phyloP scores from a whole-genome alignment of 2,797 vertebrate genomes.

The Enteromius argenteus region DNA sequence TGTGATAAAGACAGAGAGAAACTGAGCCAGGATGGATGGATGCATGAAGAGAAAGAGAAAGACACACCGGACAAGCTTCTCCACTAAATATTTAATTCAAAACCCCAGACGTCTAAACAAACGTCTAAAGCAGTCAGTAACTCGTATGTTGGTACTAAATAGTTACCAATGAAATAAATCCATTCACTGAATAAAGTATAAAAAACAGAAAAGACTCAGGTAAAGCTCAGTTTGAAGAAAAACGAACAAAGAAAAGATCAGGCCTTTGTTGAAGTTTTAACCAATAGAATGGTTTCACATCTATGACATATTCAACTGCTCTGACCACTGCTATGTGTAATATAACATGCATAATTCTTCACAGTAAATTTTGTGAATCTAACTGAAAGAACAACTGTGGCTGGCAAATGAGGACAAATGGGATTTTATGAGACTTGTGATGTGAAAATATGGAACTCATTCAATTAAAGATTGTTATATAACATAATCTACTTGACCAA shows the following conservation, averaged over 20 bases:
- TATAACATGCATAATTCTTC: background rate
- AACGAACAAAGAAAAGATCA: background rate
- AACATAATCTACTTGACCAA: constrained; percentile 70
- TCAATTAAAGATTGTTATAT: constrained; percentile 48
- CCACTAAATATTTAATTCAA: constrained; percentile 33
- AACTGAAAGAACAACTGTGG: background rate
- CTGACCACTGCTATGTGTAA: background rate
- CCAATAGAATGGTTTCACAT: background rate
- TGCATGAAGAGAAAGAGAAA: constrained; percentile 52
- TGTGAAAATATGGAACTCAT: constrained; percentile 43
- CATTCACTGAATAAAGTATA: constrained; percentile 1
- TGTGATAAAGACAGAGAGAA: constrained; percentile 72
- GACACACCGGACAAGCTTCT: constrained; percentile 31
- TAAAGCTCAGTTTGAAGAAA: background rate
- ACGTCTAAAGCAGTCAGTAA: constrained; percentile 5
- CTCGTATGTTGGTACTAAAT: background rate
- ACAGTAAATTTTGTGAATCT: background rate
- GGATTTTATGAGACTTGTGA: background rate
- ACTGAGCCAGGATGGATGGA: constrained; percentile 61
- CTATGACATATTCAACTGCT: background rate
- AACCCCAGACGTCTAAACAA: constrained; percentile 26
- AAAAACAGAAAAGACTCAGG: background rate
- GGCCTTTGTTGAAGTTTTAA: constrained; percentile 31
- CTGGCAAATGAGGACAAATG: background rate
- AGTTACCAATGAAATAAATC: background rate